Evolutionary conservation across 2,888 invertebrate genomes (phyloP), one percentile per base, ranked within the genome.

Genomic region (Ganaspis brasiliensis): DNA sequence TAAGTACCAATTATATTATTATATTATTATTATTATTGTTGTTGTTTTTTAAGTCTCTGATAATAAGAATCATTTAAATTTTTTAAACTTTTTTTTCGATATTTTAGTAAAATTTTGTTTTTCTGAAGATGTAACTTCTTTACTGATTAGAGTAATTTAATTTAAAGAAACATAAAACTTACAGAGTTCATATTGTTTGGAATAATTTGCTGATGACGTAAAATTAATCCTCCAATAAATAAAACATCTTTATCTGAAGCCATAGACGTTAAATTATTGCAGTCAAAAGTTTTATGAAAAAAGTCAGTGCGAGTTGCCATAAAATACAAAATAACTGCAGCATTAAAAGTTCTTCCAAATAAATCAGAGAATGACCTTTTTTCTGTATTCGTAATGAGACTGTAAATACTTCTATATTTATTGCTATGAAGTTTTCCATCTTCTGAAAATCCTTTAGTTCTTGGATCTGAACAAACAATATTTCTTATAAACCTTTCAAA

Each of bases 181-280:
- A 89, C 89, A 63, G 73, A 76, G 89, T 98, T 97, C 92, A 96
- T 96, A 91, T 98, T 98, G 78, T 96, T 96, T 0, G 97, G 95
- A 80, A 96, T 94, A 73, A 96, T 67, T 67, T 67, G 67, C 45
- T 67, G 45, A 26, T 67, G 97, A 49, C 94, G 93, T 75, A 98
- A 92, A 49, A 98, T 88, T 24, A 95, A 90, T 9, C 95, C 67
- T n/a, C 95, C 95, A 85, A 94, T 80, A 89, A 93, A 93, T 89
- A 89, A 92, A 92, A 84, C 89, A 87, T 67, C 45, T 45, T 45
- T 4, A 10, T 67, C 45, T 45, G 10, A 67, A n/a, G 26, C n/a
- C 45, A 67, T 67, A 9, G 97, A 52, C 94, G 93, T 75, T 97
- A 92, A 49, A 98, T 88, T 24, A 95, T 90, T 10, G 95, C 95